Percentiles rank a stretch among this genome's conserved stretches.
Conservation (phyloP, 2,888 invertebrate genomes). For the Trichopoda pennipes region DNA sequence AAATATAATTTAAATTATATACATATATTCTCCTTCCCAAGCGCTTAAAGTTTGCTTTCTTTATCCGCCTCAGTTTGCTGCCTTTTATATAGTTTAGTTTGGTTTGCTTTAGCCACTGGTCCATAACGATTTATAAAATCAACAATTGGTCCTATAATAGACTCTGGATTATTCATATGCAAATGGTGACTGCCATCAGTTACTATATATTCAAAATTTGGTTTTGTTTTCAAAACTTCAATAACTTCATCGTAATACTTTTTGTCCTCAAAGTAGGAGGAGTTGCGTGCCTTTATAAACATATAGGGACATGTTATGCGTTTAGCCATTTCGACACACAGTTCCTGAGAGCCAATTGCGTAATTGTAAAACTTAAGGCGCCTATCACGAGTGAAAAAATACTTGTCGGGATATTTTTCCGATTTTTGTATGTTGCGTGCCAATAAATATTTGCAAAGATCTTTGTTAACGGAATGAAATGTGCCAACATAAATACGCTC, state of each 20-base stretch:
- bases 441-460: constrained; percentile 83
- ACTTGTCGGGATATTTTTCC: constrained; percentile 83
- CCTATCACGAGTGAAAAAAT: constrained; percentile 85
- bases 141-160: constrained; percentile 82
- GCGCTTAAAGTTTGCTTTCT: constrained; percentile 60
- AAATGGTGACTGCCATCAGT: constrained; percentile 87
- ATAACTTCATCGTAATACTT: constrained; percentile 84
- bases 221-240: constrained; percentile 82
- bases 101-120: constrained; percentile 81
- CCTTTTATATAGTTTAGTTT: constrained; percentile 74
- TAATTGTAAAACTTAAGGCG: constrained; percentile 83
- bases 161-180: constrained; percentile 86
- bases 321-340: constrained; percentile 83
- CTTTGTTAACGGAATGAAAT: constrained; percentile 83
- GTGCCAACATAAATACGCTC: constrained; percentile 83
- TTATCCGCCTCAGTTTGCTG: constrained; percentile 54
- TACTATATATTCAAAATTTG: constrained; percentile 83
- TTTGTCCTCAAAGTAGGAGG: constrained; percentile 83
- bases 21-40: too few species aligned
- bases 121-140: constrained; percentile 83
- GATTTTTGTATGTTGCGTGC: constrained; percentile 84
- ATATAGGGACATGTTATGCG: constrained; percentile 85
- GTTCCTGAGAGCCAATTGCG: constrained; percentile 80
- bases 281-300: constrained; percentile 84
- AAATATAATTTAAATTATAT: too few species aligned